A percentile compares a stretch with the other conserved stretches of the same genome.
phyloP scores from a whole-genome alignment of 2,797 vertebrate species.

The Silurus lanzhouensis region DNA sequence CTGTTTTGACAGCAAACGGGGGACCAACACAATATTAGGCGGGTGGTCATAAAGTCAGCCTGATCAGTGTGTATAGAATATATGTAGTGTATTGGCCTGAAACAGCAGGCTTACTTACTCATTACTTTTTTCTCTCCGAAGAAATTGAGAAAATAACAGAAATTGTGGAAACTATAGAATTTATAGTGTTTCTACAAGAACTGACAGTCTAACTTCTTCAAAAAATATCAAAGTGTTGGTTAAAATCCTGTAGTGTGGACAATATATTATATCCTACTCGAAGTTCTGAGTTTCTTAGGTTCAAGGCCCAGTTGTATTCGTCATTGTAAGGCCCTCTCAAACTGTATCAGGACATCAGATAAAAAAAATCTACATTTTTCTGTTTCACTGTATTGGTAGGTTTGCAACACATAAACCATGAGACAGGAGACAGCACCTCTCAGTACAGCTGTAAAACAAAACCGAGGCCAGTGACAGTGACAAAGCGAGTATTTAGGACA shows the following conservation, averaged over 20 bases:
- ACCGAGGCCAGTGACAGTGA: constrained; percentile 22
- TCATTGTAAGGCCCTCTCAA: not conserved
- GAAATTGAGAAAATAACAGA: not conserved
- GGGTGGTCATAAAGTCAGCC: too few species aligned
- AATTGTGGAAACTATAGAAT: too few species aligned
- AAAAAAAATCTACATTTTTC: not conserved
- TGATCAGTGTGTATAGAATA: too few species aligned
- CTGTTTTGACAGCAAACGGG: too few species aligned
- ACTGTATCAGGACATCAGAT: not conserved
- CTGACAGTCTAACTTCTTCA: too few species aligned
- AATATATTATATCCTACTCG: too few species aligned
- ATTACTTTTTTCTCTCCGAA: not conserved
- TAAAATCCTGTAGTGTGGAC: not conserved
- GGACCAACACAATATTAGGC: too few species aligned
- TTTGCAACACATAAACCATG: not conserved
- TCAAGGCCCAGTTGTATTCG: not conserved
- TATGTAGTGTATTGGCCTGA: too few species aligned
- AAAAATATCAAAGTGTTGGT: not conserved
- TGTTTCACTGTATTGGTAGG: not conserved
- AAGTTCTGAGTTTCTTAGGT: not conserved
- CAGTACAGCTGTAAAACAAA: constrained; percentile 38
- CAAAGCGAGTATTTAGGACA: constrained; percentile 44
- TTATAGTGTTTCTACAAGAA: too few species aligned
- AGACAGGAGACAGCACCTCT: not conserved
- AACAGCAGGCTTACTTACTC: too few species aligned